phyloP scores from a whole-genome alignment of 2,888 invertebrate species.

The Thymelicus sylvestris region DNA sequence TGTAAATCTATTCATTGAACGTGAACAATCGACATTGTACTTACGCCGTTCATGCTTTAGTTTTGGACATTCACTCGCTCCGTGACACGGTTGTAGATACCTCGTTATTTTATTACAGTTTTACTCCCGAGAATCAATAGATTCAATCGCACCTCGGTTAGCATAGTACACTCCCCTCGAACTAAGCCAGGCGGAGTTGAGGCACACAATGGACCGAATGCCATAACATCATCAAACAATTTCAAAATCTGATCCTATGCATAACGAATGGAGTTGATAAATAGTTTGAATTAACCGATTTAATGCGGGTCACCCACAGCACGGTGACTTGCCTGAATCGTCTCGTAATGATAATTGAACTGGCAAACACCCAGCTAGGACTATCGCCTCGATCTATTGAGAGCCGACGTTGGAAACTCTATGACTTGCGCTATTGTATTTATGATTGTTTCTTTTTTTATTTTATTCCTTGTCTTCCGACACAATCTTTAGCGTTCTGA shows the following conservation, averaged over 20 bases:
- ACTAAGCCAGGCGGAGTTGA: slow-evolving; percentile 69
- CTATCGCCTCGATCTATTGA: slow-evolving; percentile 77
- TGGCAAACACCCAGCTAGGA: slow-evolving; percentile 82
- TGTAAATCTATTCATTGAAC: slow-evolving; percentile 73
- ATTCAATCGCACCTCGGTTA: slow-evolving; percentile 77
- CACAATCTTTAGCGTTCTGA: slow-evolving; percentile 84
- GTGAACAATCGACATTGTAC: slow-evolving; percentile 71
- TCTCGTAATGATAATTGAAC: slow-evolving; percentile 83
- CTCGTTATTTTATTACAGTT: slow-evolving; percentile 48
- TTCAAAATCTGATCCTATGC: slow-evolving; percentile 83
- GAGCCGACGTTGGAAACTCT: slow-evolving; percentile 72
- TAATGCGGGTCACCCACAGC: slow-evolving; percentile 84
- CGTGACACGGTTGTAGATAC: slow-evolving; percentile 45
- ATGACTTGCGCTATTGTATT: slow-evolving; percentile 82
- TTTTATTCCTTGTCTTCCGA: slow-evolving; percentile 77
- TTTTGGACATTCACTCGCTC: slow-evolving; percentile 58
- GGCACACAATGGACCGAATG: slow-evolving; percentile 70
- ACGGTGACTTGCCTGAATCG: slow-evolving; percentile 77
- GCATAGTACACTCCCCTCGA: slow-evolving; percentile 80
- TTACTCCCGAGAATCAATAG: slow-evolving; percentile 59
- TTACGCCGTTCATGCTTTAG: slow-evolving; percentile 60
- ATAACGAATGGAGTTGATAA: slow-evolving; percentile 83
- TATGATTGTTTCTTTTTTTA: slow-evolving; percentile 77
- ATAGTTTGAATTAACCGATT: slow-evolving; percentile 85
- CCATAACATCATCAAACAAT: slow-evolving; percentile 83